phyloP scores from a whole-genome alignment of 2,888 invertebrate species.

The Pristionchus exspectatus region DNA sequence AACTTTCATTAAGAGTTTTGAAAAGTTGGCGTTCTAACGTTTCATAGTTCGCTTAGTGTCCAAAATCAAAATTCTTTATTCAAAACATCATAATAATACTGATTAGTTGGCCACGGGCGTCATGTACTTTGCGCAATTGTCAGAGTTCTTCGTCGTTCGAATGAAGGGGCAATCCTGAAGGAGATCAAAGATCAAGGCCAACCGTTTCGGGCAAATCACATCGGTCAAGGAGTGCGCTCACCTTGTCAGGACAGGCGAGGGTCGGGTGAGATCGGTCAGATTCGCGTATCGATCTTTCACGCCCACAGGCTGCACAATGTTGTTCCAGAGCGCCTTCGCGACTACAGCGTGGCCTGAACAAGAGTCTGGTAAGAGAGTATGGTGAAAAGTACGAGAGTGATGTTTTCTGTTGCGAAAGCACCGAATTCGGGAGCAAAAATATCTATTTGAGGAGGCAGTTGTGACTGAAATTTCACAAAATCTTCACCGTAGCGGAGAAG shows the following conservation, averaged over 20 bases:
- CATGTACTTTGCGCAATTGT: conserved; percentile 57
- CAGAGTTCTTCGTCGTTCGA: conserved; percentile 65
- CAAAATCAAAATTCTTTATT: too few relatives aligned
- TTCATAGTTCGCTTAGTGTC: too few relatives aligned
- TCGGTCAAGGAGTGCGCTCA: not conserved
- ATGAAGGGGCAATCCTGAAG: conserved; percentile 65
- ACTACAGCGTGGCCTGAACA: conserved; percentile 65
- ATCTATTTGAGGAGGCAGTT: too few relatives aligned
- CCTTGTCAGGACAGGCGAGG: conserved; percentile 59
- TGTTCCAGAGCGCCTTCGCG: conserved; percentile 68
- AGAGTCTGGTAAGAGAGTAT: too few relatives aligned
- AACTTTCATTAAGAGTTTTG: too few relatives aligned
- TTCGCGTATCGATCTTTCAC: conserved; percentile 56
- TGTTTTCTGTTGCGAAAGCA: too few relatives aligned
- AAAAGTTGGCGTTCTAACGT: too few relatives aligned
- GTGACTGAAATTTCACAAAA: too few relatives aligned
- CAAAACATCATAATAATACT: too few relatives aligned
- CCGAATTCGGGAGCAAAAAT: too few relatives aligned
- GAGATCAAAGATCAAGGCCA: not conserved
- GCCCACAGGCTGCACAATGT: conserved; percentile 48
- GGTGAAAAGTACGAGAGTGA: too few relatives aligned
- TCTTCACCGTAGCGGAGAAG: conserved; percentile 60
- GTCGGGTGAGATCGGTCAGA: conserved; percentile 57
- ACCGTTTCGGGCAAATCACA: too few relatives aligned
- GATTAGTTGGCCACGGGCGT: not conserved